Conservation (phyloP, 2,113 vertebrate genomes). For the Syrmaticus mikado region DNA sequence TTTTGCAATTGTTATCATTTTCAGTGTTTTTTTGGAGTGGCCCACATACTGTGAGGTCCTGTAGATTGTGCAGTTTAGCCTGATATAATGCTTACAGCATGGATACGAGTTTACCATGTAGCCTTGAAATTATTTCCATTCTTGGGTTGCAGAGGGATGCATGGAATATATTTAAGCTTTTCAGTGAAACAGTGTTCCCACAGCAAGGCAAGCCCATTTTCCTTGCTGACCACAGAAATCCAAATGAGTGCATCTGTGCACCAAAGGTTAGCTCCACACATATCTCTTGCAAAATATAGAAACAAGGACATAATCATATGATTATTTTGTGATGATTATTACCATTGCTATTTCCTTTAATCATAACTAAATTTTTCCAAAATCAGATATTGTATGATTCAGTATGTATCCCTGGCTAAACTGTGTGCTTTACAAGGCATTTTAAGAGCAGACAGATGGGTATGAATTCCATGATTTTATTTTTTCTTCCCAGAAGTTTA, state of each 20-base stretch:
- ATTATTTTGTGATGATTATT: background rate
- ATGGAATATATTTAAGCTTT: background rate
- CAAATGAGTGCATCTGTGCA: background rate
- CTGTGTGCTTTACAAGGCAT: background rate
- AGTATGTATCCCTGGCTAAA: background rate
- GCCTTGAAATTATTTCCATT: background rate
- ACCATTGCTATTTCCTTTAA: background rate
- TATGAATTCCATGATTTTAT: background rate
- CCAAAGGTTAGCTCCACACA: background rate
- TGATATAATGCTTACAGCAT: background rate
- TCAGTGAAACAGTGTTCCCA: background rate
- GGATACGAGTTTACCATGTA: background rate
- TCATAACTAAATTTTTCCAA: background rate
- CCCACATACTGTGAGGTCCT: background rate
- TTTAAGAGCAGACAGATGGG: background rate
- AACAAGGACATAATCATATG: background rate
- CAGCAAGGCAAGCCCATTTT: background rate
- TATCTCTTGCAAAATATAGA: background rate
- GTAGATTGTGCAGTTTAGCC: background rate
- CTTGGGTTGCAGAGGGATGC: background rate
- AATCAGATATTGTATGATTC: rapidly evolving
- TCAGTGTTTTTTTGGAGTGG: background rate
- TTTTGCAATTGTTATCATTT: background rate
- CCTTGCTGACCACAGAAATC: background rate
- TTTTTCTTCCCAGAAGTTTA: background rate